Evolutionary conservation across 2,113 vertebrate species (phyloP).

Genomic region (Opisthocomus hoazin): DNA sequence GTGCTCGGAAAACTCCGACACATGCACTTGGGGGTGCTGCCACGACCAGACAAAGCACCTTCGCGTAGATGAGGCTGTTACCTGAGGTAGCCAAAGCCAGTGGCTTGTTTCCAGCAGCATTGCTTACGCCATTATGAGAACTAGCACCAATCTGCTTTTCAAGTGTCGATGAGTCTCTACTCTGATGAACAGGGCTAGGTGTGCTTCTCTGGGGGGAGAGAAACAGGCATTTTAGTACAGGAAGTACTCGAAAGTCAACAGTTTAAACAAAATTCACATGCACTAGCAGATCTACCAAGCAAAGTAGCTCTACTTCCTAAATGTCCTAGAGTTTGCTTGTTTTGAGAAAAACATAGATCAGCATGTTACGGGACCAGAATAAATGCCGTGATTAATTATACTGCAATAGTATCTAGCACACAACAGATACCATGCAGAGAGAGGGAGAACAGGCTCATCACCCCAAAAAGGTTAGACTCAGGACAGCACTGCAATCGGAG

Average conservation of each 20-base stretch:
- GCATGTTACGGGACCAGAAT: background rate
- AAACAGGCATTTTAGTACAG: background rate
- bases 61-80: background rate
- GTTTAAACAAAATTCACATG: background rate
- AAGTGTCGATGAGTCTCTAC: constrained; percentile 73
- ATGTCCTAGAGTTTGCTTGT: background rate
- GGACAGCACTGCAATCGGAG: background rate
- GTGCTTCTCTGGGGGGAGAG: constrained; percentile 85
- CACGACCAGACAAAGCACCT: background rate
- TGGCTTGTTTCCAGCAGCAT: constrained; percentile 70
- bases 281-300: background rate
- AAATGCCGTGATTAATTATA: background rate
- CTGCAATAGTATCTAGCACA: background rate
- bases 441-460: background rate
- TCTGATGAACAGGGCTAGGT: constrained; percentile 89
- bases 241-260: background rate
- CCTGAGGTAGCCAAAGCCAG: constrained; percentile 73
- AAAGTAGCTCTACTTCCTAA: background rate
- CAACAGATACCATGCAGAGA: background rate
- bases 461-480: background rate
- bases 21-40: background rate
- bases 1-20: fast-evolving
- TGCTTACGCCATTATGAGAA: constrained; percentile 76
- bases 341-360: background rate
- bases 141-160: constrained; percentile 79